Conservation (phyloP, 2,888 invertebrate genomes). For the Eumacrocentrus americanus region DNA sequence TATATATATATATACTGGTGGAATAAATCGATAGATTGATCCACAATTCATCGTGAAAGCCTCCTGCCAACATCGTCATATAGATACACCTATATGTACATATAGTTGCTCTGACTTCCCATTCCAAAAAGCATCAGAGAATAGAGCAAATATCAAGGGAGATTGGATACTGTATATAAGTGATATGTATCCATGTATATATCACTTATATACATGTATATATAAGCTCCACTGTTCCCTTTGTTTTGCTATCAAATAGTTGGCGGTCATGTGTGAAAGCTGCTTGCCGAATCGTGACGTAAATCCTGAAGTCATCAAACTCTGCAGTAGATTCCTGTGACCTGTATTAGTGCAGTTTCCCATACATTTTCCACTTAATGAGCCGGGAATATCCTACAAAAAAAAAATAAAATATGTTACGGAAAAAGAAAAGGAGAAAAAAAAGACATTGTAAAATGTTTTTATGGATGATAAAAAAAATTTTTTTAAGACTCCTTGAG, state of each 20-base stretch:
- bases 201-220: not conserved
- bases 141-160: not conserved
- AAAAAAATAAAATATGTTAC: too few species aligned
- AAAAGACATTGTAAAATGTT: too few species aligned
- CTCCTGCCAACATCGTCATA: not conserved
- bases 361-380: too few species aligned
- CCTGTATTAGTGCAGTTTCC: too few species aligned
- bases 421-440: too few species aligned
- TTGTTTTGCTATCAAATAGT: conserved; percentile 31
- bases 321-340: too few species aligned
- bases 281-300: conserved; percentile 31
- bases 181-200: not conserved
- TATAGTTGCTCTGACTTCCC: too few species aligned
- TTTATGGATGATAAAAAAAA: not conserved
- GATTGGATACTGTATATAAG: conserved; percentile 1
- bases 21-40: conserved; percentile 19
- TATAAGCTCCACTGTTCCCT: conserved; percentile 9
- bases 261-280: conserved; percentile 24
- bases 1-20: not conserved
- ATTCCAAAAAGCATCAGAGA: too few species aligned
- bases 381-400: not conserved
- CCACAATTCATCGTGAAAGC: conserved; percentile 1
- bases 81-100: not conserved
- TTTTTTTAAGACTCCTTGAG: not conserved
- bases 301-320: conserved; percentile 16